A percentile compares a stretch with the other conserved stretches of the same genome.
These are phyloP conservation scores for Petrolisthes manimaculis DNA, from an alignment of 2,888 invertebrate species.

Conservation along the genomic window DNA sequence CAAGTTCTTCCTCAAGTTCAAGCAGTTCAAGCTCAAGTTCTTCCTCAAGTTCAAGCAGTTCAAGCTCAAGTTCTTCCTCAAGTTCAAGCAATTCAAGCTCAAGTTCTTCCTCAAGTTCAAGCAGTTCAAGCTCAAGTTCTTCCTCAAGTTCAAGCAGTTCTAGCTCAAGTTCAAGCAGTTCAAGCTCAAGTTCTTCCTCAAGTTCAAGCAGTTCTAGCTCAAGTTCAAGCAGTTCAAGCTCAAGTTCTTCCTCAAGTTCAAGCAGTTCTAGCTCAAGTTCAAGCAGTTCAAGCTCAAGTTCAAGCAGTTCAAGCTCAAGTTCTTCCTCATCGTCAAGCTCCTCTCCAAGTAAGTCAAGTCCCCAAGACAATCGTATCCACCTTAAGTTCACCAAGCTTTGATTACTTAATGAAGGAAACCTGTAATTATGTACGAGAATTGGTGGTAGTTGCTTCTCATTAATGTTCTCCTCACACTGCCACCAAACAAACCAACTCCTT, in stretches of 20 bases:
- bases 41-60: slow-evolving; percentile 10
- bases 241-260: neutral
- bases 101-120: slow-evolving; percentile 4
- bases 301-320: too few relatives aligned
- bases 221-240: neutral
- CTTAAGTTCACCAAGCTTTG: too few relatives aligned
- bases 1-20: slow-evolving; percentile 3
- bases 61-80: neutral
- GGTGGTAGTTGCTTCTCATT: too few relatives aligned
- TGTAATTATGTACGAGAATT: too few relatives aligned
- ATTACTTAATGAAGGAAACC: too few relatives aligned
- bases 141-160: neutral
- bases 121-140: neutral
- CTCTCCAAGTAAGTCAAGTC: too few relatives aligned
- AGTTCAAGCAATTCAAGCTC: neutral
- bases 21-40: slow-evolving; percentile 12
- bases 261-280: neutral
- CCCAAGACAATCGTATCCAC: too few relatives aligned
- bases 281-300: too few relatives aligned
- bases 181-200: neutral
- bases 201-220: slow-evolving; percentile 12
- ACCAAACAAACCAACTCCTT: too few relatives aligned
- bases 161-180: neutral
- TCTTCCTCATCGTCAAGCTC: too few relatives aligned
- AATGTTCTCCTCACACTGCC: too few relatives aligned